Conservation (phyloP, 2,797 vertebrate species). For the Siniperca obscura region DNA sequence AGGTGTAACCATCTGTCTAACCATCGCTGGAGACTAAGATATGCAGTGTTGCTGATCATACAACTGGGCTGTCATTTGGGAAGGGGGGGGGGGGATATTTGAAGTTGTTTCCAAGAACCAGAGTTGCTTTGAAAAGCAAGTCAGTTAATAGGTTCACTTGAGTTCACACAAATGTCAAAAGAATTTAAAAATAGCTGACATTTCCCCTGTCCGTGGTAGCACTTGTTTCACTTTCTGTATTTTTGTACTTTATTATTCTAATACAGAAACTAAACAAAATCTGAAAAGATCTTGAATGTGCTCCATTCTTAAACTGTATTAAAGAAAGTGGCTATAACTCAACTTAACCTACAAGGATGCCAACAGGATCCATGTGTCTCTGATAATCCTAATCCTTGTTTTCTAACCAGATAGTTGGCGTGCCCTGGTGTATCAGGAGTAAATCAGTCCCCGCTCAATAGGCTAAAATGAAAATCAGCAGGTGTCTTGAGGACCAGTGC, state of each 20-base stretch:
- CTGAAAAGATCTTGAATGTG: not conserved
- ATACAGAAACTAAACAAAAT: not conserved
- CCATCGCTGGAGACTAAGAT: constrained; percentile 73
- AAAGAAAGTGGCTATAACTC: not conserved
- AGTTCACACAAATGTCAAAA: constrained; percentile 56
- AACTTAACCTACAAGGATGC: not conserved
- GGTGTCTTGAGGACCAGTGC: not conserved
- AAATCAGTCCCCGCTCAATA: constrained; percentile 17
- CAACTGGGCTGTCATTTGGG: constrained; percentile 73
- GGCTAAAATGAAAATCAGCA: not conserved
- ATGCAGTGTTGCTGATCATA: constrained; percentile 71
- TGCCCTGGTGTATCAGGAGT: constrained; percentile 17
- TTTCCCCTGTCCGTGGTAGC: not conserved
- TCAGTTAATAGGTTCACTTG: constrained; percentile 37
- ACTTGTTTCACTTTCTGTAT: constrained; percentile 2
- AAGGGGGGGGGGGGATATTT: constrained; percentile 47
- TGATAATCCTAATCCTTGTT: constrained; percentile 21
- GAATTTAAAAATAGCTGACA: constrained; percentile 24
- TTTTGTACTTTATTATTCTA: not conserved
- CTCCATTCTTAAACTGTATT: not conserved
- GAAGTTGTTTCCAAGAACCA: constrained; percentile 71
- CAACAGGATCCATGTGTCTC: not conserved
- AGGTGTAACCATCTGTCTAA: constrained; percentile 82
- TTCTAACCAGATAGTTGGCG: not conserved
- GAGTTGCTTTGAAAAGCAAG: constrained; percentile 61